Evolutionary conservation across 2,797 vertebrate species (phyloP).

Genomic region (Saxicola maurus): DNA sequence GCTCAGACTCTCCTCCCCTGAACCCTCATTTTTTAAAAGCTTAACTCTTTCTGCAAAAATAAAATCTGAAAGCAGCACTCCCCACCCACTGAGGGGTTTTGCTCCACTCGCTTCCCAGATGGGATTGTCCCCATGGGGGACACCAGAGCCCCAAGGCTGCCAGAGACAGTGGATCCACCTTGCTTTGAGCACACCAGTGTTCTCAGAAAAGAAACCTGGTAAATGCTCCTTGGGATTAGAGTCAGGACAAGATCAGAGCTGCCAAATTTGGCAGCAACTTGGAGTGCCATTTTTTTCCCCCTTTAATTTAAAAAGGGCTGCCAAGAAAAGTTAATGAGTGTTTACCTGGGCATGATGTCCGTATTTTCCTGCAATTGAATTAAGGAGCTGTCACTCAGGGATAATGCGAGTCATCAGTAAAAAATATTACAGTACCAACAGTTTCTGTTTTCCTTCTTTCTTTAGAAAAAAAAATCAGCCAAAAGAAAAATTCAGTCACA

Average conservation of each 20-base stretch:
- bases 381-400: slow-evolving; percentile 12
- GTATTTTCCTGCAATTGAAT: slow-evolving; percentile 12
- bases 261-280: slow-evolving; percentile 36
- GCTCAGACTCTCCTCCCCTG: slow-evolving; percentile 45
- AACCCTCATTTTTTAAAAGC: not conserved
- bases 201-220: not conserved
- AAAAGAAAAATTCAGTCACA: not conserved
- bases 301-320: slow-evolving; percentile 29
- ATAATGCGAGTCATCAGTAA: slow-evolving; percentile 31
- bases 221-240: slow-evolving; percentile 2
- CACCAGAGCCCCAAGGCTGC: not conserved
- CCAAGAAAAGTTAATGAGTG: slow-evolving; percentile 53
- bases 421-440: slow-evolving; percentile 11
- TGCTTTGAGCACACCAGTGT: not conserved
- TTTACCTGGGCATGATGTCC: slow-evolving; percentile 46
- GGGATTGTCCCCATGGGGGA: not conserved
- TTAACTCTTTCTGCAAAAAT: slow-evolving; percentile 24
- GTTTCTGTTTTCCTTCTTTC: slow-evolving; percentile 5
- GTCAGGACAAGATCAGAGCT: slow-evolving; percentile 45
- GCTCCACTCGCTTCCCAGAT: not conserved
- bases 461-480: not conserved
- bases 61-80: not conserved
- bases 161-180: not conserved
- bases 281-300: not conserved
- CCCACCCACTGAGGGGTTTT: not conserved